phyloP scores from a whole-genome alignment of 2,888 invertebrate species.

The Heliconius erato region DNA sequence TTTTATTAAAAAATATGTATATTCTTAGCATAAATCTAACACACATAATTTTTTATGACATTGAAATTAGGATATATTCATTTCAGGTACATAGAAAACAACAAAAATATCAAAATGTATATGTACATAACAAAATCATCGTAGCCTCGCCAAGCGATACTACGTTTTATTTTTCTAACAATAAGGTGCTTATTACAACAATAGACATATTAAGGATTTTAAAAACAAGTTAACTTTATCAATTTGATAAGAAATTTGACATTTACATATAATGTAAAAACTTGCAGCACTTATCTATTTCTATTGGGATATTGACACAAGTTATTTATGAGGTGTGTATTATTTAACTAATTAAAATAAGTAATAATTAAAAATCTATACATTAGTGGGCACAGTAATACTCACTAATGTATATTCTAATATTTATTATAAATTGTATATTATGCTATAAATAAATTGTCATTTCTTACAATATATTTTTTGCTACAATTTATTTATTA shows the following conservation, averaged over 20 bases:
- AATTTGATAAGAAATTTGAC: constrained; percentile 29
- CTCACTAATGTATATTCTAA: not conserved
- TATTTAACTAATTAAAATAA: constrained; percentile 4
- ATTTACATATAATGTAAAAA: constrained; percentile 15
- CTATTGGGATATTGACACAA: constrained; percentile 1
- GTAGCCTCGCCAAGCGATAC: not conserved
- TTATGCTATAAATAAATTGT: not conserved
- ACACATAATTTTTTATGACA: not conserved
- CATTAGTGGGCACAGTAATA: not conserved
- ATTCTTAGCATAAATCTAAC: not conserved
- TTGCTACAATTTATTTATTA: not conserved
- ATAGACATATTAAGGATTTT: too few relatives aligned
- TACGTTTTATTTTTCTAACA: not conserved
- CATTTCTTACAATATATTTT: not conserved
- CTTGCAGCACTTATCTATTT: not conserved
- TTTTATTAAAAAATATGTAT: not conserved
- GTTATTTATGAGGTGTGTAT: not conserved
- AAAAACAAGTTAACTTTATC: not conserved
- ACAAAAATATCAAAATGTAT: too few relatives aligned
- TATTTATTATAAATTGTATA: not conserved
- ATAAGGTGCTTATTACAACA: not conserved
- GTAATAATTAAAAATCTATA: not conserved
- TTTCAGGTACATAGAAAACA: too few relatives aligned
- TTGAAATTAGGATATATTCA: too few relatives aligned
- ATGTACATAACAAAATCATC: not conserved